Percentiles rank a stretch among this genome's conserved stretches.
Evolutionary conservation across 2,888 invertebrate genomes (phyloP).

Genomic region (Andrena chrysosceles): DNA sequence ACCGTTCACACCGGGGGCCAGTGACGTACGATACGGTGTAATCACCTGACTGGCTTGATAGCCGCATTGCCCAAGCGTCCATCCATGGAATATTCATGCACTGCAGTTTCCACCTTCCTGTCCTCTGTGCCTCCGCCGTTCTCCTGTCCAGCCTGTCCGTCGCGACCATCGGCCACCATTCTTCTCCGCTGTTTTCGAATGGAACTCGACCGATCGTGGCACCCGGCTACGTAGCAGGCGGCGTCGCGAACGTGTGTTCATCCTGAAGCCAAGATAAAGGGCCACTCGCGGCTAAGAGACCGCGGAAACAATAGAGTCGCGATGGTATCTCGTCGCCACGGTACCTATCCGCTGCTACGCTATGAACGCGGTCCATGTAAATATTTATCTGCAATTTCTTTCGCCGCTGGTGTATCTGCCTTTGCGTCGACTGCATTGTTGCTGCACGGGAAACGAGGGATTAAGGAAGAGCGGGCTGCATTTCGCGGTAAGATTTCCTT

Average conservation of each 20-base stretch:
- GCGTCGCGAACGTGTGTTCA: slow-evolving; percentile 14
- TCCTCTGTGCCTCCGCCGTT: slow-evolving; percentile 13
- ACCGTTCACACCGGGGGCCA: slow-evolving; percentile 32
- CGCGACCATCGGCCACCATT: slow-evolving; percentile 26
- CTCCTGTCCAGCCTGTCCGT: slow-evolving; percentile 17
- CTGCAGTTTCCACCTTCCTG: slow-evolving; percentile 61
- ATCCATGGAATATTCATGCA: slow-evolving; percentile 68
- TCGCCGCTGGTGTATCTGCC: neutral
- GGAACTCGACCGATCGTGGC: neutral
- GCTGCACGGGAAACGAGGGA: neutral
- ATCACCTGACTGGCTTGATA: slow-evolving; percentile 50
- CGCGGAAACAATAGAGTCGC: slow-evolving; percentile 21
- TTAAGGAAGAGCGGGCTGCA: neutral
- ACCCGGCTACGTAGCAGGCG: neutral
- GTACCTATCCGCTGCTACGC: neutral
- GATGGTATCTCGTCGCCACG: slow-evolving; percentile 17
- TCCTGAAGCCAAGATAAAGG: slow-evolving; percentile 24
- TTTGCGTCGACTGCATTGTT: neutral
- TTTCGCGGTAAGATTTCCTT: neutral
- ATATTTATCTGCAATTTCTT: slow-evolving; percentile 35
- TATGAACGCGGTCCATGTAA: slow-evolving; percentile 6
- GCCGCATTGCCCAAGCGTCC: slow-evolving; percentile 67
- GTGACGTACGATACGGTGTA: slow-evolving; percentile 63
- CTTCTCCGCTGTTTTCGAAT: slow-evolving; percentile 16
- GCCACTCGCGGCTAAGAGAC: slow-evolving; percentile 16